phyloP scores from a whole-genome alignment of 2,888 invertebrate species.

The Hipparchia sbordonii region DNA sequence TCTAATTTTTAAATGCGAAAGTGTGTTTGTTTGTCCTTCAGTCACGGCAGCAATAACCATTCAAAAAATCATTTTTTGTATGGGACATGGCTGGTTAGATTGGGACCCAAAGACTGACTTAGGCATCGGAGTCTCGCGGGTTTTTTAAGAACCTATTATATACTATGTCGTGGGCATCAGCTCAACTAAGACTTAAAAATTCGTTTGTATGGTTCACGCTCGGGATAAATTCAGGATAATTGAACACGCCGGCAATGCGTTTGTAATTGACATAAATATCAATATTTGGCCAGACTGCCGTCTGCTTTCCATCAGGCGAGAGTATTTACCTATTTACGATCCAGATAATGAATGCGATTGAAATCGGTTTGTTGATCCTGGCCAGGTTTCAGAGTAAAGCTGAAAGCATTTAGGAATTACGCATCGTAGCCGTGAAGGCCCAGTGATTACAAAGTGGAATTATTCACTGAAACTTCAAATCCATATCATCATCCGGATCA shows the following conservation, averaged over 20 bases:
- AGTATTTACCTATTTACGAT: conserved; percentile 12
- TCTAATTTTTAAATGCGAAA: too few relatives aligned
- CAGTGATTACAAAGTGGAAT: background rate
- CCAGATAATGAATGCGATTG: background rate
- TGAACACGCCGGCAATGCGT: background rate
- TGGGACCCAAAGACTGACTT: too few relatives aligned
- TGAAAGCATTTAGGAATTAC: background rate
- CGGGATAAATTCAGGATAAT: background rate
- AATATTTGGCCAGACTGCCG: conserved; percentile 14
- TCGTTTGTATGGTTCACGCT: too few relatives aligned
- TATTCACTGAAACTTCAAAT: too few relatives aligned
- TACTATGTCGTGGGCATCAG: background rate
- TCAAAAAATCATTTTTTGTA: too few relatives aligned
- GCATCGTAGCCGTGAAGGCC: background rate
- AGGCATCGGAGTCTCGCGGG: too few relatives aligned
- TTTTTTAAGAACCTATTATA: too few relatives aligned
- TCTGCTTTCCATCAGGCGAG: conserved; percentile 2
- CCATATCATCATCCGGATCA: too few relatives aligned
- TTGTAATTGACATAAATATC: conserved; percentile 4
- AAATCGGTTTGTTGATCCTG: conserved; percentile 4
- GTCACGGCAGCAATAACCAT: background rate
- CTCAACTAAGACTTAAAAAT: too few relatives aligned
- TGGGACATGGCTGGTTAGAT: too few relatives aligned
- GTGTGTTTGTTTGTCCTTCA: too few relatives aligned
- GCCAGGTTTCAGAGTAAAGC: background rate